Evolutionary conservation across 2,888 invertebrate genomes (phyloP).

Genomic region (Drepana falcataria): DNA sequence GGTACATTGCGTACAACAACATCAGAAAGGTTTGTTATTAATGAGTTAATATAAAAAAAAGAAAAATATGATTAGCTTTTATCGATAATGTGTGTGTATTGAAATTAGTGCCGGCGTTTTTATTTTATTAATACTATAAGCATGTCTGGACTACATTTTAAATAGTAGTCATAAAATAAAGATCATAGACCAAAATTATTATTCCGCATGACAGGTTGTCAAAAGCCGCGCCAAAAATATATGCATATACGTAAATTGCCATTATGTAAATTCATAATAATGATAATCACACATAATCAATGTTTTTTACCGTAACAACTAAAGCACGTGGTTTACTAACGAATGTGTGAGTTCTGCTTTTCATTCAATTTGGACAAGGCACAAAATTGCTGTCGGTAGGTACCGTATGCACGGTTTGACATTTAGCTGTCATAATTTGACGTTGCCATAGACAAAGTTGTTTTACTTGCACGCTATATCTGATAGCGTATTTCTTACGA

Average conservation of each 20-base stretch:
- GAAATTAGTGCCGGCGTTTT: too few species aligned
- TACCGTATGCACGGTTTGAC: not conserved
- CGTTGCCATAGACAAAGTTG: conserved; percentile 1
- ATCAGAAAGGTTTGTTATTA: too few species aligned
- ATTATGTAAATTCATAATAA: not conserved
- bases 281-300: not conserved
- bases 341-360: conserved; percentile 19
- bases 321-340: not conserved
- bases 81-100: too few species aligned
- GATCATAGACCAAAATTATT: not conserved
- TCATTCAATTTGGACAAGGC: conserved; percentile 20
- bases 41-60: too few species aligned
- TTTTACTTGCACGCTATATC: not conserved
- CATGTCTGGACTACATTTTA: too few species aligned
- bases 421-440: not conserved
- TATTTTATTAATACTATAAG: too few species aligned
- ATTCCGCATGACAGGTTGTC: not conserved
- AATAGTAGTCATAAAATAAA: too few species aligned
- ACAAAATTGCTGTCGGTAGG: conserved; percentile 32
- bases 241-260: not conserved
- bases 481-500: too few species aligned
- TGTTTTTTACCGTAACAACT: not conserved
- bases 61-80: too few species aligned
- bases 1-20: too few species aligned
- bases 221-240: not conserved